Percentiles rank a stretch among this genome's conserved stretches.
phyloP scores from a whole-genome alignment of 2,113 vertebrate genomes.

The Takifugu bimaculatus region DNA sequence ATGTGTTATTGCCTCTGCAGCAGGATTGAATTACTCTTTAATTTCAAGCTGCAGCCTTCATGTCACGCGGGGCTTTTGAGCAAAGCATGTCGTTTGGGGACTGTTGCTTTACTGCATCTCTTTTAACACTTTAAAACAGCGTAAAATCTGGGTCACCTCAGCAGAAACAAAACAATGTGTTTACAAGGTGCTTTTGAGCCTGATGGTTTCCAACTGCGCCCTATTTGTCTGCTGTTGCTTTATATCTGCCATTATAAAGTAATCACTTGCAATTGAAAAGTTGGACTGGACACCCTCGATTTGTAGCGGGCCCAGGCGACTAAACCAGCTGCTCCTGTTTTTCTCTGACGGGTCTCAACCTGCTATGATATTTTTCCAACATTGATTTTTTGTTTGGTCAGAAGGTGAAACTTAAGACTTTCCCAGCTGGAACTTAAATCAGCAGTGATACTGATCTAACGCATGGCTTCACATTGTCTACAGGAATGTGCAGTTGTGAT shows the following conservation, averaged over 20 bases:
- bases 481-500: too few species aligned
- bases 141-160: slow-evolving; percentile 8
- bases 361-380: background rate
- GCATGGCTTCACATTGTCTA: too few species aligned
- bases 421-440: too few species aligned
- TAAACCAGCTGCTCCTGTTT: slow-evolving; percentile 28
- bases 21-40: background rate
- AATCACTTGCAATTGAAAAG: slow-evolving; percentile 31
- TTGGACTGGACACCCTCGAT: slow-evolving; percentile 21
- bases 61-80: slow-evolving; percentile 38
- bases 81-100: background rate
- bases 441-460: too few species aligned
- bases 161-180: background rate
- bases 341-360: slow-evolving; percentile 3
- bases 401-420: too few species aligned
- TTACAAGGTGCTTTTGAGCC: slow-evolving; percentile 2
- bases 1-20: background rate
- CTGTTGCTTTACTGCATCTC: slow-evolving; percentile 21
- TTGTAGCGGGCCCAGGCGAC: slow-evolving; percentile 26
- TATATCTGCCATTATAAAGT: slow-evolving; percentile 13
- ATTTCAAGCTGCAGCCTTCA: slow-evolving; percentile 37
- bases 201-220: slow-evolving; percentile 26
- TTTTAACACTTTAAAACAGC: slow-evolving; percentile 7
- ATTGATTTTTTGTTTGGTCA: too few species aligned
- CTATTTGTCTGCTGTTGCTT: slow-evolving; percentile 34